Conservation (phyloP, 2,113 vertebrate genomes). For the Phodopus roborovskii region DNA sequence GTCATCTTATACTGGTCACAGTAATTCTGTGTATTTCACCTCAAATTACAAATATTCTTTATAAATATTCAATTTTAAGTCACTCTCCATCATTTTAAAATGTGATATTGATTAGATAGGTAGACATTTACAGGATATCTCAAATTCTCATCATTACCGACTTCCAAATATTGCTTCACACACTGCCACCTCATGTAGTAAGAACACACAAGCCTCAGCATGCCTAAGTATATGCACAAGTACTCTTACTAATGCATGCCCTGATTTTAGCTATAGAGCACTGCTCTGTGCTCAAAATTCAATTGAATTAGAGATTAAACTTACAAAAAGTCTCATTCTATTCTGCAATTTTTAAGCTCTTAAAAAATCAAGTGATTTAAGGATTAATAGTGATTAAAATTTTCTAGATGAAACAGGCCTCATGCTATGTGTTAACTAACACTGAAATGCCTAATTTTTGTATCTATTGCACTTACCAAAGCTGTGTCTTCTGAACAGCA, state of each 20-base stretch:
- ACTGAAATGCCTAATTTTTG: neutral
- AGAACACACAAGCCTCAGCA: neutral
- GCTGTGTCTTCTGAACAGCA: neutral
- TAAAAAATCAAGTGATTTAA: neutral
- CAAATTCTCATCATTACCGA: neutral
- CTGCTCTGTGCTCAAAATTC: neutral
- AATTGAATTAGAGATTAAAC: neutral
- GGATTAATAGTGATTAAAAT: neutral
- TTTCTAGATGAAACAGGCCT: neutral
- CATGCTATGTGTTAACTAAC: neutral
- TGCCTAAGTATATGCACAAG: neutral
- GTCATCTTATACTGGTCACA: neutral
- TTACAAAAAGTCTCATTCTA: neutral
- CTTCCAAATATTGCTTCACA: neutral
- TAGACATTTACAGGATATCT: neutral
- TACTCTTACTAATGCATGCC: neutral
- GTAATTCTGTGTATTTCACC: neutral
- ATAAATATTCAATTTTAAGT: neutral
- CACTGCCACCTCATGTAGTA: neutral
- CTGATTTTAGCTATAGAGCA: neutral
- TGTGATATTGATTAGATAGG: neutral
- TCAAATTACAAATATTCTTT: conserved; percentile 13
- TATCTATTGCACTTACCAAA: neutral
- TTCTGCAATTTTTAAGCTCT: neutral
- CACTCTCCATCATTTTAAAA: neutral